Evolutionary conservation across 1,140 invertebrate species (phyloP), one percentile per base, ranked within the genome.

Genomic region (Bombus superbus): DNA sequence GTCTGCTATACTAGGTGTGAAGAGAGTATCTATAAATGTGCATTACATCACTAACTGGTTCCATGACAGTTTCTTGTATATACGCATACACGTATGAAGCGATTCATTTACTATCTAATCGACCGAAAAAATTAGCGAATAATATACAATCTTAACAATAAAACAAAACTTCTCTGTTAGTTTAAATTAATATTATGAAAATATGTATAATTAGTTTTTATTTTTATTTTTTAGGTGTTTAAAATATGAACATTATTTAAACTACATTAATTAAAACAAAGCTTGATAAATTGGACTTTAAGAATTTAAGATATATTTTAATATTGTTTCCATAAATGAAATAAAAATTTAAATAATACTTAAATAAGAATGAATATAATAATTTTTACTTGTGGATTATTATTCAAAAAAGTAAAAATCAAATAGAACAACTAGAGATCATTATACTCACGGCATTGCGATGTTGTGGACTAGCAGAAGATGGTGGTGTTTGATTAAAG

Each of bases 381-480:
- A 66, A 66, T 9, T 9, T 66, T 35, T 66, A 2, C 32, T 35
- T 66, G 2, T 38, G 9, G 22, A 35, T 68, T 68, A 1, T 22
- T 57, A 68, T 25, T 13, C 8, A 10, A 62, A 13, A n/a, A n/a
- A 25, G 22, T 10, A 62, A 62, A n/a, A 35, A 68, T 10, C 66
- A 68, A 38, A 6, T 40, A 40, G 25, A 69, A 40, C 8, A 69
- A 11, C 1, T 3, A 18, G 68, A 82, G 25, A 40, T 62, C 6
- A 47, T 6, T 28, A 57, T 78, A 94, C 93, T 94, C 86, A 95
- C 95, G 87, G 94, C 92, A 90, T 94, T 95, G 85, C 94, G 94
- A 92, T 95, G 95, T 92, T 95, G 95, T 75, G 94, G 93, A 95
- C 95, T 93, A 95, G 95, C 93, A 88, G 95, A 92, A 85, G 94